These are phyloP conservation scores for Forbesichthys agassizii DNA, from an alignment of 2,113 vertebrate genomes.

Conservation along the genomic window DNA sequence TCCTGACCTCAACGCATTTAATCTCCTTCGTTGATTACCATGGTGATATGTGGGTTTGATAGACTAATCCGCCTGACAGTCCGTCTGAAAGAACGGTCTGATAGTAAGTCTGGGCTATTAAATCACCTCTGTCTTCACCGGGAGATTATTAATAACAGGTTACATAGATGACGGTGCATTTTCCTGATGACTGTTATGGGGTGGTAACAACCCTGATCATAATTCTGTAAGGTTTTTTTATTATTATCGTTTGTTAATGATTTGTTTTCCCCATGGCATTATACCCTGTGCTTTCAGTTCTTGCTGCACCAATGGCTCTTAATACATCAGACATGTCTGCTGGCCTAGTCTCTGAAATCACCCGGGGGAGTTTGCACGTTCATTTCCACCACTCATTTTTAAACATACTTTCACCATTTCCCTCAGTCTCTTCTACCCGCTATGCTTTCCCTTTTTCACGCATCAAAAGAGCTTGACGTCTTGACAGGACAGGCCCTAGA, in stretches of 20 bases:
- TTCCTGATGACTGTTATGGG: too few species aligned
- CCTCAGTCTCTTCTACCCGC: slow-evolving; percentile 25
- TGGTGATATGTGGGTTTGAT: slow-evolving; percentile 60
- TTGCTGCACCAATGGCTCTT: slow-evolving; percentile 20
- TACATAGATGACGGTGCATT: slow-evolving; percentile 40
- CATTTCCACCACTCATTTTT: slow-evolving; percentile 25
- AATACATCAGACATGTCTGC: slow-evolving; percentile 13
- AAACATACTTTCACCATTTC: slow-evolving; percentile 25
- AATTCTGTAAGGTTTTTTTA: slow-evolving; percentile 32
- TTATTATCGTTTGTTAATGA: background rate
- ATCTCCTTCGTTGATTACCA: slow-evolving; percentile 29
- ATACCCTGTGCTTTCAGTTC: slow-evolving; percentile 28
- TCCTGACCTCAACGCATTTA: slow-evolving; percentile 12
- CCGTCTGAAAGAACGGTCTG: slow-evolving; percentile 29
- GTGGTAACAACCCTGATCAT: slow-evolving; percentile 32
- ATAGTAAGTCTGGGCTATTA: slow-evolving; percentile 39
- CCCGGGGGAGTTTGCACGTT: slow-evolving; percentile 47
- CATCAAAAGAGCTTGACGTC: slow-evolving; percentile 75
- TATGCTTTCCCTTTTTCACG: slow-evolving; percentile 48
- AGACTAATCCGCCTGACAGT: slow-evolving; percentile 31
- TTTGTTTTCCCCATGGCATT: slow-evolving; percentile 22
- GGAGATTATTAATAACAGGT: slow-evolving; percentile 62
- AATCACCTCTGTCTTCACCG: slow-evolving; percentile 50
- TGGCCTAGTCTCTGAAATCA: slow-evolving; percentile 13
- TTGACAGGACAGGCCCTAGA: slow-evolving; percentile 75